These are phyloP conservation scores for Patella depressa DNA, from an alignment of 2,888 invertebrate genomes.

Conservation along the genomic window DNA sequence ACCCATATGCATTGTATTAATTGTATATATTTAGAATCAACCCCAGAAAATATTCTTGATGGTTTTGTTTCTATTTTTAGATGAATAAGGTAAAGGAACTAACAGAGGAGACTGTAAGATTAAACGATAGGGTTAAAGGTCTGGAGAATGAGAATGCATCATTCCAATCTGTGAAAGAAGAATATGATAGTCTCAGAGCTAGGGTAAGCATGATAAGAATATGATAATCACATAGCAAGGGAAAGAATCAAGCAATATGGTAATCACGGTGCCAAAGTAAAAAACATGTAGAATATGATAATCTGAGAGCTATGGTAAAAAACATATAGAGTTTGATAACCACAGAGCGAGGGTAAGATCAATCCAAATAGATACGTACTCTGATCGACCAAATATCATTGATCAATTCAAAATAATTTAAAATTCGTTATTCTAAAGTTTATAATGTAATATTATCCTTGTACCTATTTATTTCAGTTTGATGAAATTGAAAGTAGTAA, in stretches of 20 bases:
- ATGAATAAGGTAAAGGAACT: conserved; percentile 51
- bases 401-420: not conserved
- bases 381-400: not conserved
- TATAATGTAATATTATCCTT: not conserved
- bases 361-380: not conserved
- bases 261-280: conserved; percentile 31
- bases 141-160: conserved; percentile 45
- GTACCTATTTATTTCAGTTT: conserved; percentile 40
- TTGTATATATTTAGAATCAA: no score
- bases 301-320: conserved; percentile 33
- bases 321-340: conserved; percentile 15
- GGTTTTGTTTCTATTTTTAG: conserved; percentile 16
- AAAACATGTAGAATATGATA: conserved; percentile 17
- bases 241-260: conserved; percentile 30
- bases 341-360: conserved; percentile 34
- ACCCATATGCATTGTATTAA: no score
- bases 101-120: conserved; percentile 45
- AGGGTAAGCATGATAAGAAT: conserved; percentile 33
- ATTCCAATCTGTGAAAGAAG: conserved; percentile 32
- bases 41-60: no score
- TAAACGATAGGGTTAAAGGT: conserved; percentile 39
- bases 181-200: conserved; percentile 25
- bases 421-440: no score
- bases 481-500: conserved; percentile 50
- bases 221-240: conserved; percentile 24